A percentile compares a stretch with the other conserved stretches of the same genome.
These are phyloP conservation scores for Lasioglossum vierecki DNA, from an alignment of 2,888 invertebrate species.

Conservation along the genomic window DNA sequence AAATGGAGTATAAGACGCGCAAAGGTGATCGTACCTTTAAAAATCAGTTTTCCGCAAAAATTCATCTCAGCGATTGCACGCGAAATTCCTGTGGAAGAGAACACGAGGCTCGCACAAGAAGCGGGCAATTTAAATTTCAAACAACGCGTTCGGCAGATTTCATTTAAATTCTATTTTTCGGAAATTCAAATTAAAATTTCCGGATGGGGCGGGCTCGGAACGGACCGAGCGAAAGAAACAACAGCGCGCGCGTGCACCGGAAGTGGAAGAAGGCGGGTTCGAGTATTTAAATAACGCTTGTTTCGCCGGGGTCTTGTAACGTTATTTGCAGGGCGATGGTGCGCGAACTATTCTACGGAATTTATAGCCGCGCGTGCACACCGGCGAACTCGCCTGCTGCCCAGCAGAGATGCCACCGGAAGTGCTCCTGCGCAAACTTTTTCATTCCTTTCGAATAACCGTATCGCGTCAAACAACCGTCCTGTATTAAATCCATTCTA, in stretches of 20 bases:
- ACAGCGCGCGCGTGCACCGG: neutral
- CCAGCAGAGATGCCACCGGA: neutral
- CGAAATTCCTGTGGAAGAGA: neutral
- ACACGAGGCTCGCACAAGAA: neutral
- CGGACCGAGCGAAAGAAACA: neutral
- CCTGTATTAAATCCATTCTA: neutral
- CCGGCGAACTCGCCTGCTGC: neutral
- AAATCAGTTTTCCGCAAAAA: neutral
- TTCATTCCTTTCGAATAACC: neutral
- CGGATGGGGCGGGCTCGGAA: neutral
- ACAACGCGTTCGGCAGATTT: neutral
- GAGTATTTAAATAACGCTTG: slow-evolving; percentile 32
- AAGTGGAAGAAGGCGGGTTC: slow-evolving; percentile 7
- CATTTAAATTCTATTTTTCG: slow-evolving; percentile 14
- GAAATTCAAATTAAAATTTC: slow-evolving; percentile 2
- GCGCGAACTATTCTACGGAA: slow-evolving; percentile 38
- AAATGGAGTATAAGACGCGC: no score
- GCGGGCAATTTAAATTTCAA: neutral
- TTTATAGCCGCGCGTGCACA: slow-evolving; percentile 21
- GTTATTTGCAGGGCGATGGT: slow-evolving; percentile 29
- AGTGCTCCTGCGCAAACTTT: neutral
- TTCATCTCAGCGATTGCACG: neutral
- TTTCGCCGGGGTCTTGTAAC: neutral
- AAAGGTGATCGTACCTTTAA: no score
- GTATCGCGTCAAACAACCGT: neutral